These are phyloP conservation scores for Pempheris klunzingeri DNA, from an alignment of 2,797 vertebrate genomes.

Conservation along the genomic window DNA sequence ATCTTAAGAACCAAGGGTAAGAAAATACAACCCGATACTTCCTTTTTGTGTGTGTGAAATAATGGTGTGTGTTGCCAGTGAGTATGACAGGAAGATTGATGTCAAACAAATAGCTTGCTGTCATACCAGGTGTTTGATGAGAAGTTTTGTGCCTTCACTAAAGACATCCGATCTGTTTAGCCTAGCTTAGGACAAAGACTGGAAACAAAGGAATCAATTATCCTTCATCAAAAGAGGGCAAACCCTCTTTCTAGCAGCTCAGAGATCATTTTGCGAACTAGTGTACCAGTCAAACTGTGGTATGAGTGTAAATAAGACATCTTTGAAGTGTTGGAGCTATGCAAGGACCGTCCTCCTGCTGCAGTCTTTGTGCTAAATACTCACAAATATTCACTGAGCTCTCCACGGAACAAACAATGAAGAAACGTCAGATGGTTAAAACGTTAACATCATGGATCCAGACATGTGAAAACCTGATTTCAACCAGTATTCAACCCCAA, in stretches of 20 bases:
- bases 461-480: not conserved
- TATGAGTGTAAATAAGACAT: not conserved
- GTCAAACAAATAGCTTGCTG: not conserved
- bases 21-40: too few relatives aligned
- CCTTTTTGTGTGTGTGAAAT: not conserved
- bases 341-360: not conserved
- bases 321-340: not conserved
- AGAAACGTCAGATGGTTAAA: too few relatives aligned
- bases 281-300: too few relatives aligned
- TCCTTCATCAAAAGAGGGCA: not conserved
- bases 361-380: constrained; percentile 4
- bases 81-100: too few relatives aligned
- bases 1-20: too few relatives aligned
- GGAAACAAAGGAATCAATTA: not conserved
- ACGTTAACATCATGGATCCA: not conserved
- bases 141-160: not conserved
- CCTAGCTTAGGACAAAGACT: not conserved
- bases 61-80: too few relatives aligned
- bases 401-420: not conserved
- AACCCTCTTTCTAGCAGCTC: not conserved
- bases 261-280: not conserved
- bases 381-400: too few relatives aligned
- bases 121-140: not conserved
- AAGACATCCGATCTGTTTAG: not conserved
- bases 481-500: not conserved